These are phyloP conservation scores for Podarcis raffonei DNA, from an alignment of 2,113 vertebrate genomes.

Conservation along the genomic window DNA sequence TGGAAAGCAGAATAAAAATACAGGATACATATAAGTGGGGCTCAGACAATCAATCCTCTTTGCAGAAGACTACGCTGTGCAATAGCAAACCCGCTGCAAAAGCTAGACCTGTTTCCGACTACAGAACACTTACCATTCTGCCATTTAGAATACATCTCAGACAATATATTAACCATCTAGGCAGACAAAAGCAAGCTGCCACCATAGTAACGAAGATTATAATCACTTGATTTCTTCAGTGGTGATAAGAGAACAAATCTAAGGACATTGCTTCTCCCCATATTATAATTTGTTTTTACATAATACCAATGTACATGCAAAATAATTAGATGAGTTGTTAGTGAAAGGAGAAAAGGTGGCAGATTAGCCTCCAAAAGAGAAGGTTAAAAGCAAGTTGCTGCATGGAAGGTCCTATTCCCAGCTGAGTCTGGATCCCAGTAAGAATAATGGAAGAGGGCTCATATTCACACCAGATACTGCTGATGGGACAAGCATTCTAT, in stretches of 20 bases:
- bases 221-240: background rate
- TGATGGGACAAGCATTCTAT: background rate
- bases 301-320: background rate
- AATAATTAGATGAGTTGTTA: background rate
- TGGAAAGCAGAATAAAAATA: background rate
- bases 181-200: background rate
- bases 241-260: background rate
- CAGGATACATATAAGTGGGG: background rate
- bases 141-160: rapidly evolving
- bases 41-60: background rate
- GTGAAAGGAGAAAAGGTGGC: background rate
- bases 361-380: background rate
- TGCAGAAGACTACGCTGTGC: background rate
- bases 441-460: background rate
- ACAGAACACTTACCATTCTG: background rate
- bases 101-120: background rate
- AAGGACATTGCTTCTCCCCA: rapidly evolving
- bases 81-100: rapidly evolving
- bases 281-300: background rate
- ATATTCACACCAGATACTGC: background rate
- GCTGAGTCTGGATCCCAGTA: background rate
- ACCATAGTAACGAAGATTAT: background rate
- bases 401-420: background rate
- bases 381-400: background rate
- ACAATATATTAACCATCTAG: background rate